Evolutionary conservation across 2,797 vertebrate species (phyloP).

Genomic region (Macropodus opercularis): DNA sequence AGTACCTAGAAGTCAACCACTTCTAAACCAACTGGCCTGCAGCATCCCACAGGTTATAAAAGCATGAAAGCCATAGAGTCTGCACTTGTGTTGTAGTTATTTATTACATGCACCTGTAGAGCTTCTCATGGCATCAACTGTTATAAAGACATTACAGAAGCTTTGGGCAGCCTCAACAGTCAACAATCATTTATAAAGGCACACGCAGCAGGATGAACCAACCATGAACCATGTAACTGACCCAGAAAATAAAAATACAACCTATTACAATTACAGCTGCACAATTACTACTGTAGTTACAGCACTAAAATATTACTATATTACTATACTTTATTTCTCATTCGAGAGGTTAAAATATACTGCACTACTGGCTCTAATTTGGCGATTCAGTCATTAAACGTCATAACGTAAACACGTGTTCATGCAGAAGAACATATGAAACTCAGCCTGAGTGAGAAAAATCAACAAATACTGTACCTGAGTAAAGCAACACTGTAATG

Average conservation of each 20-base stretch:
- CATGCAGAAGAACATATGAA: conserved; percentile 66
- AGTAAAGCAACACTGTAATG: conserved; percentile 70
- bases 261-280: conserved; percentile 64
- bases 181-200: conserved; percentile 74
- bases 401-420: conserved; percentile 50
- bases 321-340: conserved; percentile 55
- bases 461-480: conserved; percentile 75
- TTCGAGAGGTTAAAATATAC: conserved; percentile 55
- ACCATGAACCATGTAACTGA: conserved; percentile 62
- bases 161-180: conserved; percentile 70
- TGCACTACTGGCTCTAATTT: conserved; percentile 49
- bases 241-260: conserved; percentile 64
- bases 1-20: too few species aligned
- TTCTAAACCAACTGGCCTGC: too few species aligned
- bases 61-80: conserved; percentile 13
- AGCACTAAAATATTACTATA: conserved; percentile 61
- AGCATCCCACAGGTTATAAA: too few species aligned
- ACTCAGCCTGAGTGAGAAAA: conserved; percentile 65
- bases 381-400: conserved; percentile 47
- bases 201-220: conserved; percentile 68
- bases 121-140: conserved; percentile 69
- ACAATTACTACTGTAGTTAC: conserved; percentile 67
- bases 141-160: conserved; percentile 70
- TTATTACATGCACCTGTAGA: conserved; percentile 84
- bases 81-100: conserved; percentile 39